These are phyloP conservation scores for Capitulum mitella DNA, from an alignment of 2,888 invertebrate genomes.

Conservation along the genomic window DNA sequence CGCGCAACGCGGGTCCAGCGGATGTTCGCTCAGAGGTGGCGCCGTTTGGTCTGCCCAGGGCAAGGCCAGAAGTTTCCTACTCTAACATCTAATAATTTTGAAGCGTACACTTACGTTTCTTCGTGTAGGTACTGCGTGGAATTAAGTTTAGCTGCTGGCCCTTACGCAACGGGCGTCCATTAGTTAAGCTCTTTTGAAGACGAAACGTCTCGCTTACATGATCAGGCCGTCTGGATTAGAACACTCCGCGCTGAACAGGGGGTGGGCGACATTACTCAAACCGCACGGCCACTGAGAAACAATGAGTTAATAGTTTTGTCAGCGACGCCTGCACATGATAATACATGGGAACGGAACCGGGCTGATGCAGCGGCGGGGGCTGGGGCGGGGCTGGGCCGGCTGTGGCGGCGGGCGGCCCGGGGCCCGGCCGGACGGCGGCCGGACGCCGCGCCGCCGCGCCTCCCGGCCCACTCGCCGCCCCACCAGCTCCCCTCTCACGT, in stretches of 20 bases:
- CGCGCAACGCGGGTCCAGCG: too few species aligned
- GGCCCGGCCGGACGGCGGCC: neutral
- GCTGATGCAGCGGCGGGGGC: neutral
- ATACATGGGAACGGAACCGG: neutral
- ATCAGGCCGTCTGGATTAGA: neutral
- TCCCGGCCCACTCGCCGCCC: neutral
- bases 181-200: neutral
- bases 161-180: neutral
- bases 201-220: neutral
- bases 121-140: neutral
- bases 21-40: neutral
- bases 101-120: neutral
- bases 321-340: neutral
- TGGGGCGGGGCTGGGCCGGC: neutral
- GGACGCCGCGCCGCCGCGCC: neutral
- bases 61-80: neutral
- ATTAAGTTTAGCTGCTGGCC: neutral
- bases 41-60: neutral
- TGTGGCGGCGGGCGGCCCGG: neutral
- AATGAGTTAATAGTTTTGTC: constrained; percentile 6
- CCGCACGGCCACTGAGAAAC: neutral
- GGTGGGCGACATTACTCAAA: neutral
- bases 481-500: neutral
- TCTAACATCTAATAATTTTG: neutral
- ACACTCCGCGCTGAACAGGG: constrained; percentile 7